phyloP scores from a whole-genome alignment of 53 echinoderm and acorn worm genomes.

The Actinopyga echinites region DNA sequence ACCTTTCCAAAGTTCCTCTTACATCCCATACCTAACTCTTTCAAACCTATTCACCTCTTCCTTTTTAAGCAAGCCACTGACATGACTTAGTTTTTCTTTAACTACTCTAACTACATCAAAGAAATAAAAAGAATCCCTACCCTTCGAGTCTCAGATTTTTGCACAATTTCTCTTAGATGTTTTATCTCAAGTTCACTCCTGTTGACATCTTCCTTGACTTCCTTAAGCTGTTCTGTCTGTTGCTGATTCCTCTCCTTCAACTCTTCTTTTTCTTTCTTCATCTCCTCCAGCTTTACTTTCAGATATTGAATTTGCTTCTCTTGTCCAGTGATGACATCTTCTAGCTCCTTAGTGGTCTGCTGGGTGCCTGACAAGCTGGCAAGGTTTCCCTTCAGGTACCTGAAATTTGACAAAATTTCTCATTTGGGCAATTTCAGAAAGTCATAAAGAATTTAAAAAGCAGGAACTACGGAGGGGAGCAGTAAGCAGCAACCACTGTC shows the following conservation, averaged over 20 bases:
- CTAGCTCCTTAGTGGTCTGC: slow-evolving; percentile 13
- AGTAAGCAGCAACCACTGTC: too few relatives aligned
- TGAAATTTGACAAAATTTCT: neutral
- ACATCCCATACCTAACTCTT: too few relatives aligned
- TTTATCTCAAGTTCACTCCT: slow-evolving; percentile 28
- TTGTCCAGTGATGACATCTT: slow-evolving; percentile 29
- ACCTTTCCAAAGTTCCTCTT: too few relatives aligned
- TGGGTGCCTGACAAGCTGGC: slow-evolving; percentile 11
- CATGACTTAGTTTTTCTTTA: too few relatives aligned
- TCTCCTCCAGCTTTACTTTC: slow-evolving; percentile 55
- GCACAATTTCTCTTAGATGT: neutral
- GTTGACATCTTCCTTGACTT: slow-evolving; percentile 82
- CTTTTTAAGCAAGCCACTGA: too few relatives aligned
- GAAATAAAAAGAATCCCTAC: too few relatives aligned
- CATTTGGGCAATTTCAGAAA: too few relatives aligned
- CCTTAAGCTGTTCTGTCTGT: slow-evolving; percentile 70
- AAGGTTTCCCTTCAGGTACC: slow-evolving; percentile 22
- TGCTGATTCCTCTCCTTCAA: slow-evolving; percentile 68
- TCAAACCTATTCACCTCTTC: too few relatives aligned
- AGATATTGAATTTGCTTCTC: slow-evolving; percentile 54
- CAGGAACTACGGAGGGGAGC: too few relatives aligned
- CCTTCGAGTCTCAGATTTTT: too few relatives aligned
- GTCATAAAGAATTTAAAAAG: too few relatives aligned
- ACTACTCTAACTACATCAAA: too few relatives aligned
- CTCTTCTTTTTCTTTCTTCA: slow-evolving; percentile 70